Percentiles rank a stretch among this genome's conserved stretches.
Conservation (phyloP, 2,888 invertebrate genomes). For the Xanthostigma xanthostigma region DNA sequence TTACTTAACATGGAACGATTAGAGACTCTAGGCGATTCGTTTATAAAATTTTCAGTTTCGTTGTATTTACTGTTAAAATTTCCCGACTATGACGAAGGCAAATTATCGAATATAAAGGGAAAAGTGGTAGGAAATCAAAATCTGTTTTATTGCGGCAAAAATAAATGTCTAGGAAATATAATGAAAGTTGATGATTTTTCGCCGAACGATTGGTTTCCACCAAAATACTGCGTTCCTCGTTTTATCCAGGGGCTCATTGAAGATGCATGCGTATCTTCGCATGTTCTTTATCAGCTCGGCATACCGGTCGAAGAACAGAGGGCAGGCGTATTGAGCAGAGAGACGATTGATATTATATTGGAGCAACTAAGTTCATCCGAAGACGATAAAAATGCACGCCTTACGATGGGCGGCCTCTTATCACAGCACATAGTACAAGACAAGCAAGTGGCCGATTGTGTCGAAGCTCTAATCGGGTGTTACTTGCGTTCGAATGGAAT, state of each 20-base stretch:
- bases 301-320: slow-evolving; percentile 30
- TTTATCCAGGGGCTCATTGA: slow-evolving; percentile 31
- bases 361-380: slow-evolving; percentile 3
- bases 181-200: slow-evolving; percentile 49
- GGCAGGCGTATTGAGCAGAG: slow-evolving; percentile 17
- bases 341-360: slow-evolving; percentile 18
- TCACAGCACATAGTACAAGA: slow-evolving; percentile 35
- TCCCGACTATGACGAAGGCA: slow-evolving; percentile 58
- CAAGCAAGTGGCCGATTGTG: slow-evolving; percentile 64
- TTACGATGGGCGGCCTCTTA: slow-evolving; percentile 29
- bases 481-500: slow-evolving; percentile 43
- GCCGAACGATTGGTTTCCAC: slow-evolving; percentile 67
- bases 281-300: slow-evolving; percentile 31
- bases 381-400: background rate
- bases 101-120: slow-evolving; percentile 56
- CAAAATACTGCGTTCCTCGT: slow-evolving; percentile 49
- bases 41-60: slow-evolving; percentile 65
- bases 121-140: slow-evolving; percentile 71
- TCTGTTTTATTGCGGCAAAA: slow-evolving; percentile 55
- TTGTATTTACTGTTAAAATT: slow-evolving; percentile 57
- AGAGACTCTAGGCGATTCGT: slow-evolving; percentile 82
- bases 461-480: slow-evolving; percentile 73
- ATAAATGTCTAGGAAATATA: slow-evolving; percentile 38
- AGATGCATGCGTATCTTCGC: slow-evolving; percentile 25
- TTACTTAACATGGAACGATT: slow-evolving; percentile 64